Evolutionary conservation across 2,888 invertebrate species (phyloP), one percentile per base, ranked within the genome.

Genomic region (Exephanes ischioxanthus): DNA sequence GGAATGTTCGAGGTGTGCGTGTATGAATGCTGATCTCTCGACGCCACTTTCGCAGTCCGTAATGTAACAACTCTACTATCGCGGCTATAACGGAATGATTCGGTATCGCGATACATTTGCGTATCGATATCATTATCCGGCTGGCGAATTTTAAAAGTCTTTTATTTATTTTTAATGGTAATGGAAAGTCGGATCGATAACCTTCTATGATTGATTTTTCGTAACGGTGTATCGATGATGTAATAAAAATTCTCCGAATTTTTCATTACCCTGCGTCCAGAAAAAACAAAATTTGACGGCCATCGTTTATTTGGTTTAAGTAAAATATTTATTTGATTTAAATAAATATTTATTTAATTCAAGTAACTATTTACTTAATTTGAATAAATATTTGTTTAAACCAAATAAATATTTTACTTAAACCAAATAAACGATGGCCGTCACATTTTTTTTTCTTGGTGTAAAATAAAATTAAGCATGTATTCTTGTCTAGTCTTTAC

Each of bases 81-180:
- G n/a, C 48, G 41, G n/a, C 70, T 22, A n/a, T 70, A 14, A 26
- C n/a, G 33, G 45, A 61, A 61, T 79, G 68, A 79, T 61, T 68
- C 58, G 61, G 14, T 30, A 58, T 79, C 58, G 61, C 48, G 61
- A 37, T 41, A 58, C 67, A 75, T 73, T 63, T 41, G 53, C 58
- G 33, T 67, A 67, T 75, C 55, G 67, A 72, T 53, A 30, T 33
- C 22, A 22, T 22, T 55, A 22, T 48, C 45, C 16, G 14, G 16
- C 45, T 16, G 45, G 45, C 14, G 16, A 16, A 16, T 48, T 16
- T 48, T 0, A 48, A 16, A 48, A 48, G 5, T 48, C 3, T 48
- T 48, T 16, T 48, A 16, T 48, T 48, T 48, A 16, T 16, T 16
- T 16, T 48, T 16, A 5, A 41, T 41, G 41, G 14, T 16, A 48